Base-by-base conservation (phyloP, 2,888 invertebrate species). In the Pharmacophagus antenor region DNA sequence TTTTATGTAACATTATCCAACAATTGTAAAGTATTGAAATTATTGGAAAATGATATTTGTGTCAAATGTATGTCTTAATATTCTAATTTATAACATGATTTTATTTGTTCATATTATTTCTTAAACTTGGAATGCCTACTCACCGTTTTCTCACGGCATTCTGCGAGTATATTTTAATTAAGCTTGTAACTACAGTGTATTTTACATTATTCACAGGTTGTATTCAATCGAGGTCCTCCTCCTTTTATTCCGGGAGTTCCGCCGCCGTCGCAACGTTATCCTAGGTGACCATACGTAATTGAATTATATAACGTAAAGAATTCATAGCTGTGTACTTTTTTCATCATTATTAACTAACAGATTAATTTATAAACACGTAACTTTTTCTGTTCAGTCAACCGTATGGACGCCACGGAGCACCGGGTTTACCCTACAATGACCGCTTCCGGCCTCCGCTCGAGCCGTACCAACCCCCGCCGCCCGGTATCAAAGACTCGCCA, bases 391-490 rank as follows among this genome's bases (percentile, higher is more conserved):
- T 18, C 18, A 70, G 71, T 42, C 56, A 63, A 61, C 62, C 67
- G 15, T 71, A 65, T 54, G 67, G 65, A 1, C 65, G 72, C 12
- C 31, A 78, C 31, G 70, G 79, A 6, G 72, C 74, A 2, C 73
- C 72, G 20, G 58, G 64, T n/a, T 75, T 69, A 5, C 72, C 74
- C 0, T 84, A 70, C 67, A 66, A 65, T 61, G 80, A 80, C 0
- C 82, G 80, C 20, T 88, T 73, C 66, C 82, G 80, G 2, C 76
- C 71, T 5, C 69, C 67, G 10, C 25, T 57, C 8, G 88, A 85
- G 59, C 84, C 84, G 2, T 88, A 77, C 70, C 93, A 93, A 70
- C 93, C 93, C 22, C 92, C 92, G 15, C 93, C 93, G 51, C 93
- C 93, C 25, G 93, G 93, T 52, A 87, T 93, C 66, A 91, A 92